A percentile compares a stretch with the other conserved stretches of the same genome.
phyloP scores from a whole-genome alignment of 2,888 invertebrate genomes.

The Lithophane leautieri region DNA sequence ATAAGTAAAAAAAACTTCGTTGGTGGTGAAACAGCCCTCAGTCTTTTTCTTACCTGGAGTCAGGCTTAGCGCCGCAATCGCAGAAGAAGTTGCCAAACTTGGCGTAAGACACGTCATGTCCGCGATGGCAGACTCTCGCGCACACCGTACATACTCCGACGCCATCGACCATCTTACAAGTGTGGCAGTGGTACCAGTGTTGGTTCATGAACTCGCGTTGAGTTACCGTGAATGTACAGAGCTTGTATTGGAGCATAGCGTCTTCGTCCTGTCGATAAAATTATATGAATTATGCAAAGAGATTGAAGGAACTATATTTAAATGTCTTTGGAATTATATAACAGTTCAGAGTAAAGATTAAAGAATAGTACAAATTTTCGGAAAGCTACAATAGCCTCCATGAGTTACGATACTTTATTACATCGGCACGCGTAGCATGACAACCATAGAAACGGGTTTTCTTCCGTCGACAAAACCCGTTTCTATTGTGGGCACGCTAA shows the following conservation, averaged over 20 bases:
- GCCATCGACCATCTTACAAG: slow-evolving; percentile 99
- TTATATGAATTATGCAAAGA: not conserved
- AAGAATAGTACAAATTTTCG: not conserved
- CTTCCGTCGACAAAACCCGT: no score
- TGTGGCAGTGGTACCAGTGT: slow-evolving; percentile 99
- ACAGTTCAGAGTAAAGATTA: not conserved
- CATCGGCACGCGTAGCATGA: not conserved
- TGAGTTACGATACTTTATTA: not conserved
- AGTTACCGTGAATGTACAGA: slow-evolving; percentile 99
- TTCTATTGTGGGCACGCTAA: no score
- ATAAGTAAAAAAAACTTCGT: no score
- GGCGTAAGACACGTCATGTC: slow-evolving; percentile 98
- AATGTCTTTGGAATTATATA: not conserved
- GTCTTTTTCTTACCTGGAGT: slow-evolving; percentile 85
- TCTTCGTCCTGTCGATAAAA: slow-evolving; percentile 93
- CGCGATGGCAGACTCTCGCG: slow-evolving; percentile 98
- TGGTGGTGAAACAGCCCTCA: not conserved
- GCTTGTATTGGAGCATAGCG: slow-evolving; percentile 95
- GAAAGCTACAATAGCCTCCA: not conserved
- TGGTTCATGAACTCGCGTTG: slow-evolving; percentile 99
- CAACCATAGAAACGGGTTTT: no score
- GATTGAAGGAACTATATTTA: not conserved
- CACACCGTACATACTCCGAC: slow-evolving; percentile 99
- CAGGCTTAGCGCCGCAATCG: slow-evolving; percentile 99
- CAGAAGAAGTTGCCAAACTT: slow-evolving; percentile 99